These are phyloP conservation scores for Mythimna albipuncta DNA, from an alignment of 2,888 invertebrate genomes.

Conservation along the genomic window DNA sequence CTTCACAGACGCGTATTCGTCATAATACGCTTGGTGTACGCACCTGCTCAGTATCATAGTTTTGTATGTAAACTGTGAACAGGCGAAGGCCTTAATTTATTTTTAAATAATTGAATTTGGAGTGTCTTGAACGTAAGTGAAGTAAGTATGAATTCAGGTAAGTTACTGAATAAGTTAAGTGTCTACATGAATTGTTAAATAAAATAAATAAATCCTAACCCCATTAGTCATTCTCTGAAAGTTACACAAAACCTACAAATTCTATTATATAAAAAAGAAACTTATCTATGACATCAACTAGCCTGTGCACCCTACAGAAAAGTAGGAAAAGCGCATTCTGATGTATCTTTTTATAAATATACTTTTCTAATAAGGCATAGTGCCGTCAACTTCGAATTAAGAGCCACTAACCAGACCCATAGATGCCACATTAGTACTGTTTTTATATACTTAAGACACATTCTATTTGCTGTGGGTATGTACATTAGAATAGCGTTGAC, in stretches of 20 bases:
- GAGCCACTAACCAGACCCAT: constrained; percentile 68
- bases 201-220: no score
- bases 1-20: no score
- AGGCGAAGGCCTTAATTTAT: neutral
- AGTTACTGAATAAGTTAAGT: no score
- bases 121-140: neutral
- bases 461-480: constrained; percentile 49
- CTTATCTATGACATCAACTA: constrained; percentile 11
- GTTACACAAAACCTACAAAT: neutral
- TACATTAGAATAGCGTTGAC: constrained; percentile 29
- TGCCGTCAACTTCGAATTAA: constrained; percentile 74
- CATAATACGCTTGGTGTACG: no score
- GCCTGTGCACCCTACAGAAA: constrained; percentile 49
- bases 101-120: neutral
- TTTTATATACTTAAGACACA: constrained; percentile 50
- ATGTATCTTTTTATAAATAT: constrained; percentile 67
- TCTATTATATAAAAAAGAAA: neutral
- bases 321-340: constrained; percentile 66
- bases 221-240: no score
- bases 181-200: no score
- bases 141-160: no score
- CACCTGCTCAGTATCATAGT: no score
- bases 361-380: constrained; percentile 64
- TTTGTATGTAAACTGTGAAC: no score
- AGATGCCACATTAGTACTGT: constrained; percentile 63